Base-by-base conservation (phyloP, 2,797 vertebrate species). In the Anableps anableps region DNA sequence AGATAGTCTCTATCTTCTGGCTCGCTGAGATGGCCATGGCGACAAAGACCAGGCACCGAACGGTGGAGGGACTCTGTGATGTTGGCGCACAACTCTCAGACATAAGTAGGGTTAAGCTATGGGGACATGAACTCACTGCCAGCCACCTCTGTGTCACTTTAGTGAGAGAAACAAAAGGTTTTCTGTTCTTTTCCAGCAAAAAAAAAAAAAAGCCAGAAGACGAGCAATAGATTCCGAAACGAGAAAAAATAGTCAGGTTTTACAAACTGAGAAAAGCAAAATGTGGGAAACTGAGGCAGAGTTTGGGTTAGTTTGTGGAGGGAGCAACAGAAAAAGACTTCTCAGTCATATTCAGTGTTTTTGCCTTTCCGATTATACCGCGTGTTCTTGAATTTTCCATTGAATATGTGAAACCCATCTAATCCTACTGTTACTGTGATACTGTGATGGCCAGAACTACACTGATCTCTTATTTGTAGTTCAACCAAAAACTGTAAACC, bases 111-210 rank as follows among this genome's bases (percentile, higher is more conserved):
- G 85, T 77, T 80, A 14, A n/a, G 74, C 80, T 76, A 73, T 5
- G 5, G 85, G 81, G 84, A 88, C 82, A 78, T 75, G 88, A 93
- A 93, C 90, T 91, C 92, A 94, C 92, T 93, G 92, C 94, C 93
- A 93, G 82, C 84, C 89, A 85, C 83, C 86, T 88, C 53, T 47
- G 89, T 88, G 85, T 89, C 81, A 83, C 83, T 90, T 83, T 80
- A 85, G 60, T 45, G 43, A 75, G 75, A 85, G 79, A 80, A 89
- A 79, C 78, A 76, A 74, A 81, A 13, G 23, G 83, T 45, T 75
- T 34, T 76, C 47, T 62, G 81, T 83, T 76, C 43, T 81, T 88
- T 86, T 84, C 55, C 64, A 74, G 58, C 58, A 74, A 53, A 45
- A 45, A 38, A 11, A 62, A 17, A 6, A 55, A 38, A 76, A 75